A percentile compares a stretch with the other conserved stretches of the same genome.
phyloP scores from a whole-genome alignment of 2,113 vertebrate genomes.

The Ranitomeya variabilis region DNA sequence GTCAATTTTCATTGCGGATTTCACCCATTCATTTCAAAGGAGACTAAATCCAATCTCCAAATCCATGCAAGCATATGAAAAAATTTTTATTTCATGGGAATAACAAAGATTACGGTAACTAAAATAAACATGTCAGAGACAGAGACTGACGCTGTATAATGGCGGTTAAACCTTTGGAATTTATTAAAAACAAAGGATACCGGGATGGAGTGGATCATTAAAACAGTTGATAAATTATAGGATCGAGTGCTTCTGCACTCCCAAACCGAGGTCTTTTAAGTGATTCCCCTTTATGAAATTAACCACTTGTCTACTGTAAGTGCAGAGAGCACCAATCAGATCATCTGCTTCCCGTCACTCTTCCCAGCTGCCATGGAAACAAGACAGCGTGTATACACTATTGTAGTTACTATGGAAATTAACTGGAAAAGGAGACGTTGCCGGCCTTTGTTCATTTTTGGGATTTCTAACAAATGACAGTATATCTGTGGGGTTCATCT shows the following conservation, averaged over 20 bases:
- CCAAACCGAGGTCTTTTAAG: neutral
- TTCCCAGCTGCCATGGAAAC: slow-evolving; percentile 14
- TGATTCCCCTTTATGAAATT: neutral
- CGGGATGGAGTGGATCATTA: too few species aligned
- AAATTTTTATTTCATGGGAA: too few species aligned
- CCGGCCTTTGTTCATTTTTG: neutral
- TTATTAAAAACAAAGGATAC: too few species aligned
- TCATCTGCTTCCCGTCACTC: neutral
- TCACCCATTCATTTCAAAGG: too few species aligned
- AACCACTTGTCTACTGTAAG: neutral
- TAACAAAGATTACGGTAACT: too few species aligned
- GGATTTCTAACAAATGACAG: neutral
- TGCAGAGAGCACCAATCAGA: neutral
- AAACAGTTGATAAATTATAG: too few species aligned
- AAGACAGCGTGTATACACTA: slow-evolving; percentile 29
- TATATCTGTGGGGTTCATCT: neutral
- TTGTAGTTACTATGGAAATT: slow-evolving; percentile 2
- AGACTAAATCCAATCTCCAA: too few species aligned
- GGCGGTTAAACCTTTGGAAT: too few species aligned
- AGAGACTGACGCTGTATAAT: too few species aligned
- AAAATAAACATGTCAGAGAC: too few species aligned
- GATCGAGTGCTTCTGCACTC: neutral
- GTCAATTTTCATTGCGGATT: too few species aligned
- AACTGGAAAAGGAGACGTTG: neutral
- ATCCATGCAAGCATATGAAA: too few species aligned